Conservation (phyloP, 2,797 vertebrate genomes). For the Odontamblyopus rebecca region DNA sequence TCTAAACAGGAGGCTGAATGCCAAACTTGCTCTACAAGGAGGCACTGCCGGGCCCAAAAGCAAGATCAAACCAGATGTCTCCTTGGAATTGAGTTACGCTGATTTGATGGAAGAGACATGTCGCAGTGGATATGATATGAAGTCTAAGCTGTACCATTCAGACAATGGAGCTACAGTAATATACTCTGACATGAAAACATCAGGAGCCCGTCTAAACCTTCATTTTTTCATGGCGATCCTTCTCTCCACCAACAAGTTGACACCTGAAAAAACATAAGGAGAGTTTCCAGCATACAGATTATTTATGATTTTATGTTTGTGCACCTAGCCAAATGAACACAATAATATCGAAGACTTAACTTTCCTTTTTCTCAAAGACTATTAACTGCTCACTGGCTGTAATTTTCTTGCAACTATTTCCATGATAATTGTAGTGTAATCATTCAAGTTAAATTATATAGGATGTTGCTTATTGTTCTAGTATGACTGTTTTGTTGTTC, state of each 20-base stretch:
- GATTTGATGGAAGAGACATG: constrained; percentile 26
- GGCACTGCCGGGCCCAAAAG: constrained; percentile 27
- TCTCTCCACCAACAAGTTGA: constrained; percentile 67
- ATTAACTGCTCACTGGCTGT: constrained; percentile 8
- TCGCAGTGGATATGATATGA: constrained; percentile 37
- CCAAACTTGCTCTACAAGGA: constrained; percentile 17
- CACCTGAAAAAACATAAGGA: constrained; percentile 63
- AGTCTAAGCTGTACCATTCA: constrained; percentile 27
- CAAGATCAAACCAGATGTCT: constrained; percentile 24
- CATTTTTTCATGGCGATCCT: constrained; percentile 58
- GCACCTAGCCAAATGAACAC: not conserved
- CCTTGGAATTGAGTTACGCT: constrained; percentile 19
- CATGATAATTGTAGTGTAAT: constrained; percentile 30
- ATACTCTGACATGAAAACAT: constrained; percentile 25
- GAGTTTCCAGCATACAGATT: constrained; percentile 13
- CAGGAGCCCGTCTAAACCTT: constrained; percentile 53
- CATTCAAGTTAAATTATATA: constrained; percentile 28
- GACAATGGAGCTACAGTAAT: constrained; percentile 31
- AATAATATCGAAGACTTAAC: constrained; percentile 10
- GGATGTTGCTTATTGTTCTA: constrained; percentile 29
- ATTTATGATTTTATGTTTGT: constrained; percentile 8
- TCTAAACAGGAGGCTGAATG: constrained; percentile 14
- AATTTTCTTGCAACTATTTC: constrained; percentile 46
- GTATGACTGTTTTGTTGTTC: constrained; percentile 16
- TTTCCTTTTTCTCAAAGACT: constrained; percentile 7